phyloP scores from a whole-genome alignment of 1,140 invertebrate species.

The Drosophila parvula region DNA sequence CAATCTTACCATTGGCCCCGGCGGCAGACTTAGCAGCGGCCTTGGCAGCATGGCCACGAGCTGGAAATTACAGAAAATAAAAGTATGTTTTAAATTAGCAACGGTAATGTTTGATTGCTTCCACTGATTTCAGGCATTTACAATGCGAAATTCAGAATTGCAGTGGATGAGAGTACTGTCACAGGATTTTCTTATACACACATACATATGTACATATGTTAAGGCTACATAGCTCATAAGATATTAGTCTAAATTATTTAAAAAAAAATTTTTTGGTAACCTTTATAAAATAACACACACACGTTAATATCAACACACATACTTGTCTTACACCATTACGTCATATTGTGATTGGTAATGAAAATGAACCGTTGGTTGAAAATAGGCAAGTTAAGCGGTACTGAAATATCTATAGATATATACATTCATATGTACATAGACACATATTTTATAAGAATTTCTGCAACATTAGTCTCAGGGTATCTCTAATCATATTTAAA shows the following conservation, averaged over 20 bases:
- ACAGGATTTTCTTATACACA: no score
- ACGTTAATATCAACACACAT: not conserved
- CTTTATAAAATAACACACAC: no score
- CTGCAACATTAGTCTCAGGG: not conserved
- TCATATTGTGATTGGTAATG: not conserved
- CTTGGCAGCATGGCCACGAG: slow-evolving; percentile 82
- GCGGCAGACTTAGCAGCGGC: slow-evolving; percentile 85
- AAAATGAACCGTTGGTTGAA: not conserved
- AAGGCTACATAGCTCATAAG: not conserved
- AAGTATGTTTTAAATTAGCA: not conserved
- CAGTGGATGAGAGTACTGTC: no score
- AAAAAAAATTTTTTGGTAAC: no score
- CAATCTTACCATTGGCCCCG: slow-evolving; percentile 87
- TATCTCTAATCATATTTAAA: not conserved
- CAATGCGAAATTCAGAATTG: no score
- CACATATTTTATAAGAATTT: not conserved
- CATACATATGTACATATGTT: no score
- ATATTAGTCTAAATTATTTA: not conserved
- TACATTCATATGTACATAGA: not conserved
- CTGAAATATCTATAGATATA: not conserved
- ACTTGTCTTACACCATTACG: not conserved
- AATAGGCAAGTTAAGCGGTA: not conserved
- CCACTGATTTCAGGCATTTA: not conserved
- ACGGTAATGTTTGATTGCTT: not conserved
- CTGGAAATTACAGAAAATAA: slow-evolving; percentile 18